Percentiles rank a stretch among this genome's conserved stretches.
phyloP scores from a whole-genome alignment of 2,888 invertebrate species.

The Hyposoter didymator region DNA sequence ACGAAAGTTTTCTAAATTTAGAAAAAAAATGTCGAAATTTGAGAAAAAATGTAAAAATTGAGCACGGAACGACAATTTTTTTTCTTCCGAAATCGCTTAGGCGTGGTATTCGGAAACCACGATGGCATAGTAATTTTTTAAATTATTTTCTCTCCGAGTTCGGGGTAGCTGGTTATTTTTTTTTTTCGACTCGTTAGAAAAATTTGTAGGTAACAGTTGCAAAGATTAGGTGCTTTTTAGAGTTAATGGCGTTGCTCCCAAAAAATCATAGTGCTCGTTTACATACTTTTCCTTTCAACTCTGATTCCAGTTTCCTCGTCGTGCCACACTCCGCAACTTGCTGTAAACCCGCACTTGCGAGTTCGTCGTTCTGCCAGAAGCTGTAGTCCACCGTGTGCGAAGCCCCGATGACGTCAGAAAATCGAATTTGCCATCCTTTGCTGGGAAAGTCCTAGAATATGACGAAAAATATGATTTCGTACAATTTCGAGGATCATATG shows the following conservation, averaged over 20 bases:
- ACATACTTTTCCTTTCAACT: slow-evolving; percentile 88
- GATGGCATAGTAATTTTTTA: no score
- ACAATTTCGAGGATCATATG: not conserved
- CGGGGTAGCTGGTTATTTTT: not conserved
- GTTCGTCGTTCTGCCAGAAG: slow-evolving; percentile 96
- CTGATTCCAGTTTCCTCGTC: slow-evolving; percentile 94
- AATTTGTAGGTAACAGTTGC: not conserved
- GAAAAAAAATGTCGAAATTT: not conserved
- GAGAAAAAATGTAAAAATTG: not conserved
- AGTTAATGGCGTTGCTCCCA: slow-evolving; percentile 82
- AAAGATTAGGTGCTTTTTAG: not conserved
- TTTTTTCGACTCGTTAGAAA: no score
- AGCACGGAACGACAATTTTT: no score
- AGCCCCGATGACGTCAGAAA: slow-evolving; percentile 98
- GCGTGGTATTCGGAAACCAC: no score
- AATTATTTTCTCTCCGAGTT: no score
- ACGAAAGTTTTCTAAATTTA: no score
- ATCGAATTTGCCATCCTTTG: slow-evolving; percentile 96
- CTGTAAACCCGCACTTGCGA: slow-evolving; percentile 95
- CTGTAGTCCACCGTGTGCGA: slow-evolving; percentile 95
- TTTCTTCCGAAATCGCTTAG: no score
- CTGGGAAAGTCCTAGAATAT: slow-evolving; percentile 91
- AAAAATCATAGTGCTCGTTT: slow-evolving; percentile 83
- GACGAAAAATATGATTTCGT: not conserved
- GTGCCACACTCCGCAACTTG: slow-evolving; percentile 96